phyloP scores from a whole-genome alignment of 2,888 invertebrate species.

The Trypoxylon attenuatum region DNA sequence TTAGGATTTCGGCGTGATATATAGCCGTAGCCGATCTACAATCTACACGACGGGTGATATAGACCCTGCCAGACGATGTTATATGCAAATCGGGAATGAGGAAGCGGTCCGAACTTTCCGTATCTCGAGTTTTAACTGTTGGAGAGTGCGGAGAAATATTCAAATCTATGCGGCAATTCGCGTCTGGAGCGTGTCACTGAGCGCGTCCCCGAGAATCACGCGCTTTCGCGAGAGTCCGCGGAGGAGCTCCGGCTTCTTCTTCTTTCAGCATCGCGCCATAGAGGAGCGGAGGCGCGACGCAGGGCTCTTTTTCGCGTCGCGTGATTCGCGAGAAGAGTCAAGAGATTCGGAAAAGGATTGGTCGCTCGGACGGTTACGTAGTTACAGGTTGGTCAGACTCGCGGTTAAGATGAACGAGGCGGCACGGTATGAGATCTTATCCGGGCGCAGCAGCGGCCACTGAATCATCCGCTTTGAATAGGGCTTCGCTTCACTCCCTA shows the following conservation, averaged over 20 bases:
- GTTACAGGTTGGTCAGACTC: constrained; percentile 66
- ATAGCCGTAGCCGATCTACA: constrained; percentile 44
- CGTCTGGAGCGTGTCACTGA: neutral
- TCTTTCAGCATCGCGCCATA: too few relatives aligned
- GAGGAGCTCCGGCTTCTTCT: too few relatives aligned
- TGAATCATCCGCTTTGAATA: constrained; percentile 75
- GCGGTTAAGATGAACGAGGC: constrained; percentile 57
- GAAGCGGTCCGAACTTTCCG: constrained; percentile 34
- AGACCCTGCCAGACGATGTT: constrained; percentile 34
- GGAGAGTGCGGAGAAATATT: constrained; percentile 24
- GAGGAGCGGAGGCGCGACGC: neutral
- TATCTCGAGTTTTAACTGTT: constrained; percentile 28
- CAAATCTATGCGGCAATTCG: constrained; percentile 10
- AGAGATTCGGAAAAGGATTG: constrained; percentile 51
- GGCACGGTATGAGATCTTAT: constrained; percentile 72
- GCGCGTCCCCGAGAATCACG: neutral
- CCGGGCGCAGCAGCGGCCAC: constrained; percentile 70
- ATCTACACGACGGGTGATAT: constrained; percentile 37
- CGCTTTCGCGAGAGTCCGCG: too few relatives aligned
- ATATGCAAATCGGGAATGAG: constrained; percentile 49
- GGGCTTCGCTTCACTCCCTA: constrained; percentile 68
- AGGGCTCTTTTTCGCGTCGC: neutral
- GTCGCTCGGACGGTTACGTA: constrained; percentile 61
- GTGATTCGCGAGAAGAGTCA: neutral
- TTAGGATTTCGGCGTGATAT: constrained; percentile 46